Conservation (phyloP, 2,888 invertebrate genomes). For the Leucoptera coffeella region DNA sequence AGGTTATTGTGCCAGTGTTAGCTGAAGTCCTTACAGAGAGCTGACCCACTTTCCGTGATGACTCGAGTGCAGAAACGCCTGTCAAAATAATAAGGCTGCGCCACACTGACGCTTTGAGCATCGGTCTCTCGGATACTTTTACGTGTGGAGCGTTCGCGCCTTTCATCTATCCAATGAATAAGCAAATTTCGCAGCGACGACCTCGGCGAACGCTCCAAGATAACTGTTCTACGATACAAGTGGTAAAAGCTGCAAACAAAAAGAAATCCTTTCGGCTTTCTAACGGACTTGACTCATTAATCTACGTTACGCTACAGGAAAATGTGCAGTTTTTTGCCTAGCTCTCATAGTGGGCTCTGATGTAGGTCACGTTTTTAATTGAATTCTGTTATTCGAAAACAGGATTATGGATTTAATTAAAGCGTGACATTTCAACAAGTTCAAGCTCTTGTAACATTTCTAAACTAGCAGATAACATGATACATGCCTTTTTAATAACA, state of each 20-base stretch:
- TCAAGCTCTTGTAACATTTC: too few species aligned
- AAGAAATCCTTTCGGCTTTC: conserved; percentile 50
- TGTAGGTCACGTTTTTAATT: too few species aligned
- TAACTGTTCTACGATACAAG: conserved; percentile 39
- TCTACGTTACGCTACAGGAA: too few species aligned
- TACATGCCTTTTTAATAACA: too few species aligned
- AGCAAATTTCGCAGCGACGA: conserved; percentile 43
- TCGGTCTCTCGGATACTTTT: not conserved
- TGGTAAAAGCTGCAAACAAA: conserved; percentile 48
- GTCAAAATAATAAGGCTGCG: not conserved
- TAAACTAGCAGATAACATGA: too few species aligned
- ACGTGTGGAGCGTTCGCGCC: conserved; percentile 7
- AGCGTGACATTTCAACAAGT: too few species aligned
- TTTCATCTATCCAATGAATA: conserved; percentile 38
- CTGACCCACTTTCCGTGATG: conserved; percentile 29
- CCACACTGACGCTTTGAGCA: not conserved
- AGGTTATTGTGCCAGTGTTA: conserved; percentile 46
- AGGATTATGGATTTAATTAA: too few species aligned
- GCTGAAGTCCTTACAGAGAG: conserved; percentile 48
- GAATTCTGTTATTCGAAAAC: too few species aligned
- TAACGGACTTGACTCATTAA: too few species aligned
- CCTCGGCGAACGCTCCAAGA: conserved; percentile 21
- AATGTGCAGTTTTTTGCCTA: too few species aligned
- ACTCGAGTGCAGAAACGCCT: too few species aligned
- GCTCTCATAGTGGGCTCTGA: too few species aligned